Evolutionary conservation across 2,797 vertebrate species (phyloP).

Genomic region (Intellagama lesueurii): DNA sequence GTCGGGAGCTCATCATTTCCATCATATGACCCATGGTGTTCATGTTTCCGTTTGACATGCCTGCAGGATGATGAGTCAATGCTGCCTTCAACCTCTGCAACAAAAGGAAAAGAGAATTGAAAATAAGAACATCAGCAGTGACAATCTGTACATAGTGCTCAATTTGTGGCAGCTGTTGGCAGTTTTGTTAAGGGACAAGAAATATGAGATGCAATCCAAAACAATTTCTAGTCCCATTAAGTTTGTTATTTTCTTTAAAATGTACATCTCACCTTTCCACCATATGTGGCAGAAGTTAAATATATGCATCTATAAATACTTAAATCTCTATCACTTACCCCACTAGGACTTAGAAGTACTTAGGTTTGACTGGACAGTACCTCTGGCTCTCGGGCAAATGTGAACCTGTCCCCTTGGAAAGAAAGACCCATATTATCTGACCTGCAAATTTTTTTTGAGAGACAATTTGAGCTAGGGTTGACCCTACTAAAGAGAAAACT

Average conservation of each 20-base stretch:
- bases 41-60: constrained; percentile 97
- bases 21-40: constrained; percentile 99
- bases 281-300: neutral
- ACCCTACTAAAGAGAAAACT: neutral
- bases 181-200: neutral
- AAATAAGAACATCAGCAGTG: constrained; percentile 22
- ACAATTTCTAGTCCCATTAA: neutral
- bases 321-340: neutral
- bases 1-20: constrained; percentile 98
- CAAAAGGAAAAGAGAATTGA: constrained; percentile 60
- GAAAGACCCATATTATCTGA: neutral
- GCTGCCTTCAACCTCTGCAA: constrained; percentile 97
- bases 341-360: neutral
- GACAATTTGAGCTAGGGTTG: neutral
- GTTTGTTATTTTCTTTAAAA: neutral
- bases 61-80: constrained; percentile 92
- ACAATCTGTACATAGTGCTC: neutral
- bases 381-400: neutral
- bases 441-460: neutral
- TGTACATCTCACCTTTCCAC: neutral
- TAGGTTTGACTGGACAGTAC: no score
- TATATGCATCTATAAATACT: neutral
- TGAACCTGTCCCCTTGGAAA: neutral
- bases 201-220: neutral
- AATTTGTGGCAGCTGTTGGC: neutral